phyloP scores from a whole-genome alignment of 1,140 invertebrate species.

The Pseudomyrmex dendroicus region DNA sequence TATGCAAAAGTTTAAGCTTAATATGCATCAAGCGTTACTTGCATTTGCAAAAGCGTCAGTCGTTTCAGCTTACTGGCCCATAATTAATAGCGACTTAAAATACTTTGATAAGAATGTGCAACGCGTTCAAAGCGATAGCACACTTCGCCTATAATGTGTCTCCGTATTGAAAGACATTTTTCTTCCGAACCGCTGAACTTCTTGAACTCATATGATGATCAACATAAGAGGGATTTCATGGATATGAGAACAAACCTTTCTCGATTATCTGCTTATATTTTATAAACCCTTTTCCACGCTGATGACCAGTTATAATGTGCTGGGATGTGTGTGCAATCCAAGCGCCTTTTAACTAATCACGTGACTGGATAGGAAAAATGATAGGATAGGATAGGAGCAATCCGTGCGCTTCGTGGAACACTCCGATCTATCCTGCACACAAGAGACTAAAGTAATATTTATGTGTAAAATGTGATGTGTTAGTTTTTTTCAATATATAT shows the following conservation, averaged over 20 bases:
- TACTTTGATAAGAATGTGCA: constrained; percentile 3
- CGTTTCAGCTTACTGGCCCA: background rate
- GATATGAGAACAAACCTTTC: constrained; percentile 54
- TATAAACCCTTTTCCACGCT: constrained; percentile 45
- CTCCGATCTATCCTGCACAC: background rate
- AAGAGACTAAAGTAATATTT: no score
- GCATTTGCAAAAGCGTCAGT: background rate
- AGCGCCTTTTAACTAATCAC: no score
- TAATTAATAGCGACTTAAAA: background rate
- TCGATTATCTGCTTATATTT: constrained; percentile 43
- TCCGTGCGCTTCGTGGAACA: no score
- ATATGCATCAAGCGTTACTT: background rate
- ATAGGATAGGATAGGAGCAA: no score
- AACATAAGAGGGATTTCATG: constrained; percentile 6
- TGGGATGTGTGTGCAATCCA: background rate
- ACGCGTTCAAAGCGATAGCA: background rate
- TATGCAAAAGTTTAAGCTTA: background rate
- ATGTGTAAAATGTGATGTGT: no score
- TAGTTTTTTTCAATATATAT: no score
- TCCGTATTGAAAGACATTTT: constrained; percentile 45
- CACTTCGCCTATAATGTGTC: background rate
- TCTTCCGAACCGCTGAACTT: constrained; percentile 49
- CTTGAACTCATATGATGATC: constrained; percentile 48
- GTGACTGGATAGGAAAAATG: no score
- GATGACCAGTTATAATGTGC: constrained; percentile 3